These are phyloP conservation scores for Lasaia peninsularis DNA, from an alignment of 1,140 invertebrate species.

Conservation along the genomic window DNA sequence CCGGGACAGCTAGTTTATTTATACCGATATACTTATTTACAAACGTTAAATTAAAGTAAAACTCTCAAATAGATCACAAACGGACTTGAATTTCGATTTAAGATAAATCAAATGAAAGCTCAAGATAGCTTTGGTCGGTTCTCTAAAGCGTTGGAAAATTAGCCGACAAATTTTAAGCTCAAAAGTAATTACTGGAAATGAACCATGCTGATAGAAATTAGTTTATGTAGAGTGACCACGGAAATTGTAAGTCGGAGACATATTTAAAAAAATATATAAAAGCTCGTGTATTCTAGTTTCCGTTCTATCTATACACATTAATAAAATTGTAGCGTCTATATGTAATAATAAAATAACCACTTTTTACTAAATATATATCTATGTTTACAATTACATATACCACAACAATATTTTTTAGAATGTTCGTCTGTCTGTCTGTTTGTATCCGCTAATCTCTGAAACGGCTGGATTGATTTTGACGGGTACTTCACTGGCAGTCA, in stretches of 20 bases:
- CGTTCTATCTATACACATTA: too few species aligned
- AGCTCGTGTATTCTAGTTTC: background rate
- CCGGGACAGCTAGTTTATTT: too few species aligned
- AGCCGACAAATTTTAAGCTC: conserved; percentile 37
- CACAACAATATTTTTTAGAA: too few species aligned
- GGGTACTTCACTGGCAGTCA: too few species aligned
- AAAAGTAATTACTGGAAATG: conserved; percentile 60
- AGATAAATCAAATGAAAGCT: conserved; percentile 41
- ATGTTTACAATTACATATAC: too few species aligned
- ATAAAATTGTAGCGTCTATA: too few species aligned
- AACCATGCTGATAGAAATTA: conserved; percentile 43
- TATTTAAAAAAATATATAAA: background rate
- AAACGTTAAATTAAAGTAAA: background rate
- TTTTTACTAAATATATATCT: too few species aligned
- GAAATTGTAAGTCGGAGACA: background rate
- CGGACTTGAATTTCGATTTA: conserved; percentile 24
- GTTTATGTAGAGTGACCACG: conserved; percentile 39
- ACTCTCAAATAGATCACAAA: background rate
- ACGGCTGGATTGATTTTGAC: too few species aligned
- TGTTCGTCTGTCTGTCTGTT: too few species aligned
- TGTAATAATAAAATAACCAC: too few species aligned
- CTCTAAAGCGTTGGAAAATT: conserved; percentile 47
- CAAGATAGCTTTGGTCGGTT: conserved; percentile 39
- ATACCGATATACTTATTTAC: too few species aligned
- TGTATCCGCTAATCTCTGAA: too few species aligned